Evolutionary conservation across 2,113 vertebrate species (phyloP), one percentile per base, ranked within the genome.

Genomic region (Prochilodus magdalenae): DNA sequence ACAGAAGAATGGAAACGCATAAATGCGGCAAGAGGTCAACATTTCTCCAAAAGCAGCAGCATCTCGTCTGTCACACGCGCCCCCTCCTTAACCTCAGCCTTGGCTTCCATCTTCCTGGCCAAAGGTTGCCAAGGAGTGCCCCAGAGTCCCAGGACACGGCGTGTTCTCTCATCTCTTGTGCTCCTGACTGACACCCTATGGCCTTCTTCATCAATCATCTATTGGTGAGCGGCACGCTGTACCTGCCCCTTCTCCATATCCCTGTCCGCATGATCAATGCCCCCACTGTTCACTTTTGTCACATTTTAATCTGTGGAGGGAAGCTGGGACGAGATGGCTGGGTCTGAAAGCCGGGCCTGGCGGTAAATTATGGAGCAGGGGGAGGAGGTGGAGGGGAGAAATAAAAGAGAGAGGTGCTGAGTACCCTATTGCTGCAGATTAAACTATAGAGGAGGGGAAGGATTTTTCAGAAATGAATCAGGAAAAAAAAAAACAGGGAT

Each of bases 221-320:
- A 5, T 20, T 27, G 44, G 53, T 30, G 75, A 55, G 72, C 63
- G 2, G 59, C 70, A 73, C 69, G 3, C 27, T 12, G 44, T 53
- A 75, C 75, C 69, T 27, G 26, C 60, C 72, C 22, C n/a, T 30
- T 33, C 62, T 71, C 75, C 62, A 51, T 81, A 80, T 51, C 60
- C 79, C 76, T 84, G 73, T 86, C 80, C 53, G 11, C 67, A 77
- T 83, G 84, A 86, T 88, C 84, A 84, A 84, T 88, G 82, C 36
- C 53, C n/a, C 47, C 5, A 14, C 47, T 20, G 57, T 73, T 80
- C 73, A 77, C 49, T 83, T 88, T 72, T 83, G 83, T 80, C 82
- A 88, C 70, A 84, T 84, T 88, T 84, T 86, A 84, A 88, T 88
- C 84, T 83, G 83, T 55, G 63, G 73, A 55, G 27, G 67, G 73